phyloP scores from a whole-genome alignment of 2,888 invertebrate species.

The Tanytarsus gracilentus region DNA sequence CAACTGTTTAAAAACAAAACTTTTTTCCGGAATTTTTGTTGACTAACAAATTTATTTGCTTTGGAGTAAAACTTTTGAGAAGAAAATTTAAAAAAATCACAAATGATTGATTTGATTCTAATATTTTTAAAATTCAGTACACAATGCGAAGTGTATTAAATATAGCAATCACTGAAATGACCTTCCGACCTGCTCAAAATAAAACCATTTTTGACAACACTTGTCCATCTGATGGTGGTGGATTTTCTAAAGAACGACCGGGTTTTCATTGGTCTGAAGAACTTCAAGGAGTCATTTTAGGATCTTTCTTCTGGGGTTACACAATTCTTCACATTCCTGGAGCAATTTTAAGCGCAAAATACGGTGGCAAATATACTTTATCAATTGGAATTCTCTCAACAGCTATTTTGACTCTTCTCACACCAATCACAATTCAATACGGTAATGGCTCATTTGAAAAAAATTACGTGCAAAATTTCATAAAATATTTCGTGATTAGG shows the following conservation, averaged over 20 bases:
- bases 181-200: slow-evolving; percentile 38
- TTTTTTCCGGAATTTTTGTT: too few species aligned
- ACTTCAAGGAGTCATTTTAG: slow-evolving; percentile 66
- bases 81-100: not conserved
- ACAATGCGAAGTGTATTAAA: slow-evolving; percentile 65
- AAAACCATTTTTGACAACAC: slow-evolving; percentile 29
- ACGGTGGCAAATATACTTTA: slow-evolving; percentile 67
- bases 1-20: too few species aligned
- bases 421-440: slow-evolving; percentile 54
- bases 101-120: not conserved
- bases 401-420: slow-evolving; percentile 62
- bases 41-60: too few species aligned
- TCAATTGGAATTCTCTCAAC: slow-evolving; percentile 68
- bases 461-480: not conserved
- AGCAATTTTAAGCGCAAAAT: slow-evolving; percentile 61
- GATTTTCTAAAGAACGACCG: not conserved
- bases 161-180: slow-evolving; percentile 63
- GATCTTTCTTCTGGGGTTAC: slow-evolving; percentile 71
- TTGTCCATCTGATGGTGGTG: slow-evolving; percentile 14
- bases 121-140: slow-evolving; percentile 39
- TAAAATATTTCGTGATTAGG: slow-evolving; percentile 43
- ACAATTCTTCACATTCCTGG: slow-evolving; percentile 54
- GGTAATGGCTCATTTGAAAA: not conserved
- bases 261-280: slow-evolving; percentile 58
- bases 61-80: too few species aligned